These are phyloP conservation scores for Gallinago stenura DNA, from an alignment of 2,797 vertebrate genomes.

Conservation along the genomic window DNA sequence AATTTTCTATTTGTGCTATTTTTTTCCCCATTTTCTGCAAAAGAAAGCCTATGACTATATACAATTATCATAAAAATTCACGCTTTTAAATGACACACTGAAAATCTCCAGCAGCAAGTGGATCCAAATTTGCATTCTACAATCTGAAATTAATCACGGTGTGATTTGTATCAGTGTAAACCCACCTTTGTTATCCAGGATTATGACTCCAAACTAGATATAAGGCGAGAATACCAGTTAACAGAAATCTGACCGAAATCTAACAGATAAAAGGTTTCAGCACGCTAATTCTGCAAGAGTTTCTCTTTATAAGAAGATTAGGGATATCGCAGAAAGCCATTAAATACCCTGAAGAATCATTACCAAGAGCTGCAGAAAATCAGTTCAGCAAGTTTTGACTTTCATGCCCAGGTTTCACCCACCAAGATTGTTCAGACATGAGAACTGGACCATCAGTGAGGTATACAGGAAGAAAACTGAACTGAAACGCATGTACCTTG, in stretches of 20 bases:
- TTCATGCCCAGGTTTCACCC: background rate
- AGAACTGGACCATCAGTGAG: background rate
- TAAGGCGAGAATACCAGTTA: background rate
- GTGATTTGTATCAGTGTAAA: background rate
- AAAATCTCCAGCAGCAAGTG: background rate
- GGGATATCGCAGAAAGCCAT: background rate
- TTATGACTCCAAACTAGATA: background rate
- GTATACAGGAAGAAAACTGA: background rate
- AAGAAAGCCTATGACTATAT: background rate
- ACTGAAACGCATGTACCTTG: background rate
- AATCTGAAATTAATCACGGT: background rate
- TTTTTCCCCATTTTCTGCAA: background rate
- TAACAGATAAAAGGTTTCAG: background rate
- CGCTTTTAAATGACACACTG: background rate
- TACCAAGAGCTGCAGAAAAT: background rate
- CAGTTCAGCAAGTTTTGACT: background rate
- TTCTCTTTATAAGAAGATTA: background rate
- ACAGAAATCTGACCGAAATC: background rate
- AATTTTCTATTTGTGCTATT: background rate
- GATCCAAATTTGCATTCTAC: background rate
- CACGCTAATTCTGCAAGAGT: background rate
- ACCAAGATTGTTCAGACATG: background rate
- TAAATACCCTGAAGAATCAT: background rate
- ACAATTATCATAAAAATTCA: background rate
- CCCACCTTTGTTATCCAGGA: background rate